A percentile compares a stretch with the other conserved stretches of the same genome.
phyloP scores from a whole-genome alignment of 2,888 invertebrate genomes.

The Caenorhabditis doughertyi region DNA sequence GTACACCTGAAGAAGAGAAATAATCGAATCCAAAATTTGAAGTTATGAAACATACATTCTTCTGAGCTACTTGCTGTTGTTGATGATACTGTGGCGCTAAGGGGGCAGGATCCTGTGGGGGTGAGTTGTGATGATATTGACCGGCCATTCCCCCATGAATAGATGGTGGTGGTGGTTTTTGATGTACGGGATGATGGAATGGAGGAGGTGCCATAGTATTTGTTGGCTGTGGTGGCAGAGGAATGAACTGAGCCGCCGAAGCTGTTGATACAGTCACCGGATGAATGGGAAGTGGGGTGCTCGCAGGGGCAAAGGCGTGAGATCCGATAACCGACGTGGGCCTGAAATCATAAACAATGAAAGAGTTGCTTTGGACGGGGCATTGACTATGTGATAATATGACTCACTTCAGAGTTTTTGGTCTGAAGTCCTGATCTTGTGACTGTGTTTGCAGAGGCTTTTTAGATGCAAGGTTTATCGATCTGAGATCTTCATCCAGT shows the following conservation, averaged over 20 bases:
- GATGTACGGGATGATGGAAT: neutral
- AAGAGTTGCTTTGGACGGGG: too few relatives aligned
- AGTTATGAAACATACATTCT: neutral
- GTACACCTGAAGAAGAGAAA: constrained; percentile 24
- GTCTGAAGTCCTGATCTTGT: constrained; percentile 38
- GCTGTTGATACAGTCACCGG: neutral
- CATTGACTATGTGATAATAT: neutral
- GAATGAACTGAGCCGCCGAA: constrained; percentile 1
- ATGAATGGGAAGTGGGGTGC: neutral
- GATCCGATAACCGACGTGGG: constrained; percentile 59
- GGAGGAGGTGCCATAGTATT: constrained; percentile 11
- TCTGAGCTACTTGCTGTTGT: constrained; percentile 20
- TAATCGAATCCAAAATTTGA: neutral
- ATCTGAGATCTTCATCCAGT: constrained; percentile 49
- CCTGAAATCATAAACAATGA: constrained; percentile 21
- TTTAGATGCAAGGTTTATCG: constrained; percentile 11
- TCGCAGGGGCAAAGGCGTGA: constrained; percentile 48
- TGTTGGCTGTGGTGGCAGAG: constrained; percentile 13
- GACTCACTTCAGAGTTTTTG: constrained; percentile 27
- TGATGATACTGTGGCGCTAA: constrained; percentile 24
- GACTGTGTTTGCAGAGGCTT: neutral
- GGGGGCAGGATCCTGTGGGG: constrained; percentile 36
- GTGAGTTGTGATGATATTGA: constrained; percentile 23
- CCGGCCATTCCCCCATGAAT: constrained; percentile 21
- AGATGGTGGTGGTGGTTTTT: constrained; percentile 36